Conservation (phyloP, 2,797 vertebrate genomes). For the Lagothrix lagotricha region DNA sequence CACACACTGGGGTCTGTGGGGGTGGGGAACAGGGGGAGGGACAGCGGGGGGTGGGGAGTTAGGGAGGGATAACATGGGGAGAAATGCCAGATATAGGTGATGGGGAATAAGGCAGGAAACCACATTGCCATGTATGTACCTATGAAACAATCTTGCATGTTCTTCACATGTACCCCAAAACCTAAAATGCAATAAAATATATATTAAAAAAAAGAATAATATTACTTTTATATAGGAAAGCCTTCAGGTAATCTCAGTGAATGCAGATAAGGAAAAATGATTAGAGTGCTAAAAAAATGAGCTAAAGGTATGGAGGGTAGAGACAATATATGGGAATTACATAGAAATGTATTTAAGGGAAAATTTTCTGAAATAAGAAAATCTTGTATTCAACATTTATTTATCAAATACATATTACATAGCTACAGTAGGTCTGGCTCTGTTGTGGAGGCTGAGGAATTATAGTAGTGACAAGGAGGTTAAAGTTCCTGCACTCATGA, state of each 20-base stretch:
- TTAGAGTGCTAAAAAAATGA: not conserved
- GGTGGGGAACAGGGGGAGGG: no score
- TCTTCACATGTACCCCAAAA: no score
- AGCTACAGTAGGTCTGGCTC: not conserved
- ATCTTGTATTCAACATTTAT: not conserved
- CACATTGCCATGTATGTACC: no score
- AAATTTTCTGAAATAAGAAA: not conserved
- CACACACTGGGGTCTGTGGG: no score
- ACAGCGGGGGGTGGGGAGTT: no score
- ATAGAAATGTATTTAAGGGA: not conserved
- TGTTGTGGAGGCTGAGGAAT: not conserved
- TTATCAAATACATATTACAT: not conserved
- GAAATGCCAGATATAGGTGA: no score
- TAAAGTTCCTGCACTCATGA: not conserved
- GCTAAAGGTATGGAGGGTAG: not conserved
- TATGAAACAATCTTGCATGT: no score
- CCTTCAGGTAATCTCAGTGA: not conserved
- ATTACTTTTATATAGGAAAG: not conserved
- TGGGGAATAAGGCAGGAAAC: no score
- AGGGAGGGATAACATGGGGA: no score
- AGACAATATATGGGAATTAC: not conserved
- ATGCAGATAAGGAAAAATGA: not conserved
- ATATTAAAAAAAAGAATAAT: not conserved
- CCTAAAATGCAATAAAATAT: no score
- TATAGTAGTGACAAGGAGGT: not conserved